Evolutionary conservation across 2,113 vertebrate species (phyloP).

Genomic region (Grammomys dolichurus): DNA sequence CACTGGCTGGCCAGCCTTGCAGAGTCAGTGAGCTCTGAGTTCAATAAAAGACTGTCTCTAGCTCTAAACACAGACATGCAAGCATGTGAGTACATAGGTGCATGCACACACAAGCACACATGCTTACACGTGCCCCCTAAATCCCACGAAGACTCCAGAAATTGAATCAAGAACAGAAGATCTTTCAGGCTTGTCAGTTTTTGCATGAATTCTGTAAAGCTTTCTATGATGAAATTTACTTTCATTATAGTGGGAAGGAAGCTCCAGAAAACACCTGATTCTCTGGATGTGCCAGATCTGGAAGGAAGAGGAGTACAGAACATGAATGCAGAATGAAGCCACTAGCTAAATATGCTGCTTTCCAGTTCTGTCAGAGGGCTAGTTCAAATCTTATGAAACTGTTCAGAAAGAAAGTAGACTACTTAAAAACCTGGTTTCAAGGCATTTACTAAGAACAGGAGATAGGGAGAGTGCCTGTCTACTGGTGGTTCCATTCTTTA

Average conservation of each 20-base stretch:
- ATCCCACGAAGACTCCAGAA: not conserved
- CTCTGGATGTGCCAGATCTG: accelerated
- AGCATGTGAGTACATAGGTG: too few relatives aligned
- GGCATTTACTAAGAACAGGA: not conserved
- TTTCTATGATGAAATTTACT: not conserved
- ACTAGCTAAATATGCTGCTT: not conserved
- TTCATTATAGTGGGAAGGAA: not conserved
- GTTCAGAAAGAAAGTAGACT: not conserved
- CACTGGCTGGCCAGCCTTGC: not conserved
- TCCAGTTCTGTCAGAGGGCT: not conserved
- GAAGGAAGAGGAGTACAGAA: not conserved
- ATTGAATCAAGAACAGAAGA: not conserved
- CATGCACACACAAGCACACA: not conserved
- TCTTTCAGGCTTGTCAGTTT: not conserved
- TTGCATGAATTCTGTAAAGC: not conserved
- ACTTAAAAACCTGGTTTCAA: not conserved
- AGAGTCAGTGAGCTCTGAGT: not conserved
- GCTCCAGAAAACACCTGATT: not conserved
- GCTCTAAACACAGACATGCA: not conserved
- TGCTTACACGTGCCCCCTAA: not conserved
- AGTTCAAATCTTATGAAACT: not conserved
- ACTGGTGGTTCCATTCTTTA: not conserved
- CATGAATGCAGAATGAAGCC: not conserved
- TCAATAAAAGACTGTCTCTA: not conserved
- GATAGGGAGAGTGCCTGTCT: not conserved